Conservation (phyloP, 2,797 vertebrate genomes). For the Siniperca undulata region DNA sequence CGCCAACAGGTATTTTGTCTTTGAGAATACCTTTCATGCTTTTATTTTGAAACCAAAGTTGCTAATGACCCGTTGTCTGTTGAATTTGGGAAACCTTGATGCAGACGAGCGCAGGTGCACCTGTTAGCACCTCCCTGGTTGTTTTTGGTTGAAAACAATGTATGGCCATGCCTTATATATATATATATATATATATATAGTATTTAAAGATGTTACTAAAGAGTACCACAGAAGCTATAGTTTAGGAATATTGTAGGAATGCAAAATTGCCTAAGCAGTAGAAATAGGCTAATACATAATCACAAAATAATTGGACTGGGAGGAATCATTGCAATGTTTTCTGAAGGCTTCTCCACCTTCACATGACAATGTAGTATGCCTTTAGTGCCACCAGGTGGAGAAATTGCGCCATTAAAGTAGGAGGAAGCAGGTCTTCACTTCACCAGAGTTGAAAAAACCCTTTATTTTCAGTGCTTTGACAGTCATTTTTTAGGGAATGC, state of each 20-base stretch:
- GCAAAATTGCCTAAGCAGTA: not conserved
- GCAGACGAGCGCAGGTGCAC: conserved; percentile 10
- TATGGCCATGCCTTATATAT: too few relatives aligned
- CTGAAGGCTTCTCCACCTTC: not conserved
- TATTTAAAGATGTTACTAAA: not conserved
- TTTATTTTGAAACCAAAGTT: conserved; percentile 63
- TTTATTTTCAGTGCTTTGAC: conserved; percentile 32
- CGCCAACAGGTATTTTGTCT: not conserved
- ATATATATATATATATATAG: too few relatives aligned
- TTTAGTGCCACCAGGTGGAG: conserved; percentile 67
- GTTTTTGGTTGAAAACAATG: too few relatives aligned
- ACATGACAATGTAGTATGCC: not conserved
- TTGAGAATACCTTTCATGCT: not conserved
- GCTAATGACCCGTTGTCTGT: not conserved
- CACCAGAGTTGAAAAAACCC: not conserved
- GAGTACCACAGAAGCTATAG: not conserved
- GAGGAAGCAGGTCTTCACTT: not conserved
- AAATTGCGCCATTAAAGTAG: conserved; percentile 12
- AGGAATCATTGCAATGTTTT: not conserved
- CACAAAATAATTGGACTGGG: not conserved
- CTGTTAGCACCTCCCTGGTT: not conserved
- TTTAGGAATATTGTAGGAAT: not conserved
- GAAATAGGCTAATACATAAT: not conserved
- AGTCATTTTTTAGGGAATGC: not conserved
- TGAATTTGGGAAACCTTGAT: not conserved